phyloP scores from a whole-genome alignment of 1,140 invertebrate genomes.

The Temnothorax longispinosus region DNA sequence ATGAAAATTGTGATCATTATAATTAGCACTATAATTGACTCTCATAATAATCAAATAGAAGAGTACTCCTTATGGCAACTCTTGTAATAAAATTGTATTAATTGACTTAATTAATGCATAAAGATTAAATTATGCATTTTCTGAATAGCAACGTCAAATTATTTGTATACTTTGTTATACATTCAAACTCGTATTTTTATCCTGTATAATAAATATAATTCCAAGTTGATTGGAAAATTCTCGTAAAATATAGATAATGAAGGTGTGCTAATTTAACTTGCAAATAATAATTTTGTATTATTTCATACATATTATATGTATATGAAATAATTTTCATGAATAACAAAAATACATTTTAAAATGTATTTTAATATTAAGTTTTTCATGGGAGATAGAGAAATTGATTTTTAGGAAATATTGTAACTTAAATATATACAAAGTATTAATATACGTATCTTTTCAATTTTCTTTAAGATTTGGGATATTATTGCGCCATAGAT shows the following conservation, averaged over 20 bases:
- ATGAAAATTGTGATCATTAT: background rate
- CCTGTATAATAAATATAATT: background rate
- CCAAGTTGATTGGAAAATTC: conserved; percentile 11
- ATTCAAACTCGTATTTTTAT: background rate
- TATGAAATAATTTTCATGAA: background rate
- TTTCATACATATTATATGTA: background rate
- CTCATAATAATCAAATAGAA: conserved; percentile 24
- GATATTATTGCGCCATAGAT: background rate
- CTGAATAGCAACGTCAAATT: background rate
- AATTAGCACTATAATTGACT: conserved; percentile 7
- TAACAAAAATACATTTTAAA: background rate
- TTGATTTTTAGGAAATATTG: background rate
- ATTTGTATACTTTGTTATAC: background rate
- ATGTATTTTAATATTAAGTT: background rate
- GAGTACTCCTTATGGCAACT: background rate
- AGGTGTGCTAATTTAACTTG: background rate
- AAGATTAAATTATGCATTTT: background rate
- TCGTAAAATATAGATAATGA: background rate
- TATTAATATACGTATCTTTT: background rate
- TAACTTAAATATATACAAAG: conserved; percentile 2
- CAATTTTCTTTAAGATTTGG: conserved; percentile 11
- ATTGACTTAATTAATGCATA: background rate
- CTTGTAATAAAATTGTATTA: conserved; percentile 48
- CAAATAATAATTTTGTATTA: background rate
- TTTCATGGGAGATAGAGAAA: background rate